These are phyloP conservation scores for Pseudochromis fuscus DNA, from an alignment of 2,797 vertebrate species.

Conservation along the genomic window DNA sequence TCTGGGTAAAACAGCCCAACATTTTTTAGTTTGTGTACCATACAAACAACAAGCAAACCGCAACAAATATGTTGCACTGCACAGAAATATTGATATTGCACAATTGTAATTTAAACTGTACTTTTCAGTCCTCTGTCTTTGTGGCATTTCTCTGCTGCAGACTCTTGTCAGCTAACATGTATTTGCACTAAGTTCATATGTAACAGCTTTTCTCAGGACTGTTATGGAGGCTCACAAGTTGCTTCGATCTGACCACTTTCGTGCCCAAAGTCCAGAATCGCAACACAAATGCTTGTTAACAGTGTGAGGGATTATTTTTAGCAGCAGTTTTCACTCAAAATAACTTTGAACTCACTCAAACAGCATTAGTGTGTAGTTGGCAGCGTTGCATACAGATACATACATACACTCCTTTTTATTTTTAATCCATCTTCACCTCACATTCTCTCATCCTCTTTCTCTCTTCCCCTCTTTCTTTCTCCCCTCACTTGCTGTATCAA, in stretches of 20 bases:
- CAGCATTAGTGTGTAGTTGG: neutral
- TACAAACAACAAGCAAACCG: too few relatives aligned
- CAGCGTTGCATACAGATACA: neutral
- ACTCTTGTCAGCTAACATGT: neutral
- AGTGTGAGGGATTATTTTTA: slow-evolving; percentile 29
- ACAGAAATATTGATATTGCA: too few relatives aligned
- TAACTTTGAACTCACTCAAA: slow-evolving; percentile 14
- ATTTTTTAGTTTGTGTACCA: too few relatives aligned
- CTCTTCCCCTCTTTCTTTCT: slow-evolving; percentile 13
- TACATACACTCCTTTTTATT: neutral
- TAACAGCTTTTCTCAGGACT: neutral
- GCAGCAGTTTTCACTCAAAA: neutral
- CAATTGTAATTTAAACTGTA: too few relatives aligned
- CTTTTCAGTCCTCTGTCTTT: too few relatives aligned
- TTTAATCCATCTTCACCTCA: neutral
- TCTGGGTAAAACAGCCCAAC: too few relatives aligned
- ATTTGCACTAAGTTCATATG: neutral
- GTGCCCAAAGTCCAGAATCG: neutral
- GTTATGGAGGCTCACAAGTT: neutral
- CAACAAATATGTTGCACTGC: too few relatives aligned
- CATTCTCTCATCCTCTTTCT: neutral
- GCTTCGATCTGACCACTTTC: neutral
- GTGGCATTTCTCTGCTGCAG: too few relatives aligned
- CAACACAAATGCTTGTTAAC: slow-evolving; percentile 9
- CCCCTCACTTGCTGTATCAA: slow-evolving; percentile 11